Evolutionary conservation across 2,113 vertebrate species (phyloP).

Genomic region (Turdus rufiventris): DNA sequence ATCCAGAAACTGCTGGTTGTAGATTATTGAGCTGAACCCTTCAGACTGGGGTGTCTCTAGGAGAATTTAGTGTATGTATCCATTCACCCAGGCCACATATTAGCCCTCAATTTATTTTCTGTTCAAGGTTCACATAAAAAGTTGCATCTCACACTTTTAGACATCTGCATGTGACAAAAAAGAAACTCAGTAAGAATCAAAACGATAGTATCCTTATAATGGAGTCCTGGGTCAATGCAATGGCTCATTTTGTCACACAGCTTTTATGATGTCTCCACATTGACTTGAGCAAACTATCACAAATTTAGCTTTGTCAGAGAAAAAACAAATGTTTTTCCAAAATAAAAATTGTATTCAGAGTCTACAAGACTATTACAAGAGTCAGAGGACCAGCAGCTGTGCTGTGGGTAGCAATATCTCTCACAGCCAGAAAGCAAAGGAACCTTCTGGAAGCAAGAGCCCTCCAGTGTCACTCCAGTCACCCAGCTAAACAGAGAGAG

Average conservation of each 20-base stretch:
- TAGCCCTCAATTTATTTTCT: background rate
- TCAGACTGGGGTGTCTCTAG: background rate
- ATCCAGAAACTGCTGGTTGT: background rate
- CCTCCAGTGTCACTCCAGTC: background rate
- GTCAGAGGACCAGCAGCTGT: background rate
- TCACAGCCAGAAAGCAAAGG: background rate
- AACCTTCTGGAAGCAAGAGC: background rate
- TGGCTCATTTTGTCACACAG: background rate
- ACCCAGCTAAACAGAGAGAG: background rate
- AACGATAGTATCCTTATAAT: background rate
- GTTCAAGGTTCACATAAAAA: background rate
- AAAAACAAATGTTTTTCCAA: accelerated
- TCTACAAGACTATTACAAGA: background rate
- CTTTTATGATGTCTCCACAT: background rate
- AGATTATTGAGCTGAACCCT: background rate
- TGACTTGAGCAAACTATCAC: background rate
- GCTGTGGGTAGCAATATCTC: background rate
- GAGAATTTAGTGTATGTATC: background rate
- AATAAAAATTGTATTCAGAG: background rate
- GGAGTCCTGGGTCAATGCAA: background rate
- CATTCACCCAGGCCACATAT: background rate
- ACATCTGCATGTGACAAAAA: background rate
- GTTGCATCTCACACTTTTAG: background rate
- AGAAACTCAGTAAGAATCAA: background rate
- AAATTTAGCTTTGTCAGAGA: background rate